Conservation (phyloP, 2,797 vertebrate genomes). For the Siniperca undulata region DNA sequence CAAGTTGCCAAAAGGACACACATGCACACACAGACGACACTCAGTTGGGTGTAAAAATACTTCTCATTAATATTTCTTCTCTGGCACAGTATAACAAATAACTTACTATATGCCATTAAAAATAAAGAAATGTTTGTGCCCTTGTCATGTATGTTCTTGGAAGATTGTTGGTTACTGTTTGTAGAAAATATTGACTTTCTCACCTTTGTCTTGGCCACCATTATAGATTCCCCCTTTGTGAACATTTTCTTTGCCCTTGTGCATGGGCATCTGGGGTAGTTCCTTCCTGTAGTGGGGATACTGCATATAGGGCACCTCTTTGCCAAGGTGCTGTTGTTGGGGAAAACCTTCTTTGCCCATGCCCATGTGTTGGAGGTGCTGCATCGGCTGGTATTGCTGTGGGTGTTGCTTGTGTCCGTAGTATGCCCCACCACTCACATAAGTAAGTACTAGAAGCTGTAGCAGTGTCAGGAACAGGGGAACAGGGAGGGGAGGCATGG, state of each 20-base stretch:
- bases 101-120: not conserved
- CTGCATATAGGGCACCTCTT: conserved; percentile 92
- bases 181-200: conserved; percentile 35
- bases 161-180: not conserved
- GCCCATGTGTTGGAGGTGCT: conserved; percentile 93
- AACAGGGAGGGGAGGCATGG: conserved; percentile 76
- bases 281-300: conserved; percentile 97
- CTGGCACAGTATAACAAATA: not conserved
- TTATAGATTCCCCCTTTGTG: conserved; percentile 85
- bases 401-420: conserved; percentile 95
- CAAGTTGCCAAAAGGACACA: not conserved
- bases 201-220: conserved; percentile 91
- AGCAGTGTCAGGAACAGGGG: conserved; percentile 85
- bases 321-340: conserved; percentile 89
- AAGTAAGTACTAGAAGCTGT: conserved; percentile 84
- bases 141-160: not conserved
- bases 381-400: conserved; percentile 92
- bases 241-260: conserved; percentile 90
- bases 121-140: not conserved
- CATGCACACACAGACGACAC: not conserved
- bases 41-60: not conserved
- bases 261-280: conserved; percentile 90
- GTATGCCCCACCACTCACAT: conserved; percentile 89
- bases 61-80: not conserved
- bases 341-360: conserved; percentile 90